Evolutionary conservation across 2,797 vertebrate species (phyloP).

Genomic region (Miichthys miiuy): DNA sequence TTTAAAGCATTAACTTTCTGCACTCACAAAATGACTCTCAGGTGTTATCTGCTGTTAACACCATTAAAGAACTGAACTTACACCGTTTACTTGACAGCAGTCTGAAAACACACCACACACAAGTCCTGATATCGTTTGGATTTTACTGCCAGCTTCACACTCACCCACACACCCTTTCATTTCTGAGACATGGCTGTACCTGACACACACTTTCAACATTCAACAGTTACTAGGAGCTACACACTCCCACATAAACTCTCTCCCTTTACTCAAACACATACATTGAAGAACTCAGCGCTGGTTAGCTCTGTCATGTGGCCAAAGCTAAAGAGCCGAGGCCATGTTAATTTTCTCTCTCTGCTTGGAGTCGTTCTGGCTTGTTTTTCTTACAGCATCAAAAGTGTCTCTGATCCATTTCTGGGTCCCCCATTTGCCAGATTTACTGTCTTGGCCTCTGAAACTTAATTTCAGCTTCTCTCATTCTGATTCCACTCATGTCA

Average conservation of each 20-base stretch:
- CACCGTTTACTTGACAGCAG: not conserved
- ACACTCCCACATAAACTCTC: constrained; percentile 8
- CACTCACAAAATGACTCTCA: not conserved
- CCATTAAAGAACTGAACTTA: not conserved
- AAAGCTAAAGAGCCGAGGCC: constrained; percentile 45
- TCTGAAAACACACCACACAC: not conserved
- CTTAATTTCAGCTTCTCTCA: constrained; percentile 39
- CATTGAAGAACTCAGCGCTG: constrained; percentile 37
- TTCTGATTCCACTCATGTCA: constrained; percentile 46
- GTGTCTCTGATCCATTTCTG: constrained; percentile 38
- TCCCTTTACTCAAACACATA: constrained; percentile 28
- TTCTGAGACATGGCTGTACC: constrained; percentile 6
- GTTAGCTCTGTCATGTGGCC: constrained; percentile 63
- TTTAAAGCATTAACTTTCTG: not conserved
- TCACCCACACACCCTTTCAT: constrained; percentile 29
- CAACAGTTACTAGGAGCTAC: constrained; percentile 8
- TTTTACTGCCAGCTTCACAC: constrained; percentile 31
- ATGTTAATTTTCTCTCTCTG: constrained; percentile 49
- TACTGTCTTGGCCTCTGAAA: constrained; percentile 41
- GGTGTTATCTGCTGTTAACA: not conserved
- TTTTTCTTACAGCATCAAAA: constrained; percentile 61
- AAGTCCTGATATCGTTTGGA: constrained; percentile 31
- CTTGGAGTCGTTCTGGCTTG: constrained; percentile 37
- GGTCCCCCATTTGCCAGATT: constrained; percentile 51
- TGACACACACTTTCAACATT: constrained; percentile 29